A percentile compares a stretch with the other conserved stretches of the same genome.
These are phyloP conservation scores for Scaptomyza polygonia DNA, from an alignment of 2,888 invertebrate genomes.

Conservation along the genomic window DNA sequence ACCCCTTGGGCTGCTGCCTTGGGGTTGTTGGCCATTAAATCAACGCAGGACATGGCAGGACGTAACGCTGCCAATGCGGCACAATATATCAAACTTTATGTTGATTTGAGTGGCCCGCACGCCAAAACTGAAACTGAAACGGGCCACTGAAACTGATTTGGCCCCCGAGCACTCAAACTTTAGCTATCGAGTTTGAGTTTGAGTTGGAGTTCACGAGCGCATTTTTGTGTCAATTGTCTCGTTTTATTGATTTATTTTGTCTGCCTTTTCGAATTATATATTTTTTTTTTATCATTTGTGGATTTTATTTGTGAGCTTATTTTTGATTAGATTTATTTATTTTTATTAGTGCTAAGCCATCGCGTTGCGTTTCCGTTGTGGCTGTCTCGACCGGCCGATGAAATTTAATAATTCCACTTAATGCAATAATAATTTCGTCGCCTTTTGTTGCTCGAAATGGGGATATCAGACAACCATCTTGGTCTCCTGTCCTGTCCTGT, in stretches of 20 bases:
- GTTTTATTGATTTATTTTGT: slow-evolving; percentile 76
- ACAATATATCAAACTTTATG: slow-evolving; percentile 80
- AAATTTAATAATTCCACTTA: slow-evolving; percentile 80
- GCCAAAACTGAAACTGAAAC: slow-evolving; percentile 60
- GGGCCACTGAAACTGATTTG: slow-evolving; percentile 31
- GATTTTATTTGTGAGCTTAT: slow-evolving; percentile 78
- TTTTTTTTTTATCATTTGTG: slow-evolving; percentile 50
- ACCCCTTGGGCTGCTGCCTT: slow-evolving; percentile 5
- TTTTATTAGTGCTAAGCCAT: slow-evolving; percentile 73
- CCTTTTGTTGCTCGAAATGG: slow-evolving; percentile 62
- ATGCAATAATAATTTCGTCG: slow-evolving; percentile 80
- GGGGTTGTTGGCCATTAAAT: slow-evolving; percentile 69
- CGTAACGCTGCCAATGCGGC: slow-evolving; percentile 63
- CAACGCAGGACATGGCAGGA: slow-evolving; percentile 71
- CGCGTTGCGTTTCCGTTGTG: slow-evolving; percentile 41
- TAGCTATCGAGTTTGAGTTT: not conserved
- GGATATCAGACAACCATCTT: slow-evolving; percentile 4
- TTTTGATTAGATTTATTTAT: slow-evolving; percentile 80
- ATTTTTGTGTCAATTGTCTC: slow-evolving; percentile 74
- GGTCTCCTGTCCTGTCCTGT: slow-evolving; percentile 32
- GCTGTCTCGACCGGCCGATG: slow-evolving; percentile 59
- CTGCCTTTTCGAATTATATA: slow-evolving; percentile 10
- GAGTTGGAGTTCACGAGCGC: slow-evolving; percentile 22
- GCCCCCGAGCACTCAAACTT: not conserved
- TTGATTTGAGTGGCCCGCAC: slow-evolving; percentile 74